Evolutionary conservation across 1,140 invertebrate genomes (phyloP).

Genomic region (Bombus confusus): DNA sequence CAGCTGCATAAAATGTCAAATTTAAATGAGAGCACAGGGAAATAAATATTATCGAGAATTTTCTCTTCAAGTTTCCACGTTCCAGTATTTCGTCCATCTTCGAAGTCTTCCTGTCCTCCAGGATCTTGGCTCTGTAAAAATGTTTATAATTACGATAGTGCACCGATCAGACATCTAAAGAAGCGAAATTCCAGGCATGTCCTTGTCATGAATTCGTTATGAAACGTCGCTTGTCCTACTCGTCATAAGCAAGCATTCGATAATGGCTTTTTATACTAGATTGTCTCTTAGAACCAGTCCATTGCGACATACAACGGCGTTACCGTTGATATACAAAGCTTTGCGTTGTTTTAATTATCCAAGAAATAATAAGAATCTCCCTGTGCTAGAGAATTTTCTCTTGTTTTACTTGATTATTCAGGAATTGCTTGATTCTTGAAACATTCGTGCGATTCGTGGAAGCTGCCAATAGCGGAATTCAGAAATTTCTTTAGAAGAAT

Average conservation of each 20-base stretch:
- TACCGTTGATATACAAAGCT: background rate
- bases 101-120: background rate
- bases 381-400: too few relatives aligned
- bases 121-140: background rate
- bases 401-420: too few relatives aligned
- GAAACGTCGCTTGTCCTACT: constrained; percentile 3
- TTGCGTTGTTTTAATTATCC: background rate
- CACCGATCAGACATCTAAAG: background rate
- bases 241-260: too few relatives aligned
- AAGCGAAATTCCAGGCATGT: background rate
- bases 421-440: too few relatives aligned
- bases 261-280: background rate
- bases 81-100: too few relatives aligned
- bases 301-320: background rate
- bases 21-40: background rate
- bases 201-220: constrained; percentile 25
- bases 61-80: too few relatives aligned
- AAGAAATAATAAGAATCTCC: constrained; percentile 1
- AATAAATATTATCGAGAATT: too few relatives aligned
- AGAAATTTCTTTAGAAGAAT: too few relatives aligned
- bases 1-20: background rate
- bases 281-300: background rate
- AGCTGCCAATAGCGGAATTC: too few relatives aligned
- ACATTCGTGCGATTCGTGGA: too few relatives aligned
- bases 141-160: background rate